Evolutionary conservation across 1,140 invertebrate genomes (phyloP).

Genomic region (Rhynchophorus ferrugineus): DNA sequence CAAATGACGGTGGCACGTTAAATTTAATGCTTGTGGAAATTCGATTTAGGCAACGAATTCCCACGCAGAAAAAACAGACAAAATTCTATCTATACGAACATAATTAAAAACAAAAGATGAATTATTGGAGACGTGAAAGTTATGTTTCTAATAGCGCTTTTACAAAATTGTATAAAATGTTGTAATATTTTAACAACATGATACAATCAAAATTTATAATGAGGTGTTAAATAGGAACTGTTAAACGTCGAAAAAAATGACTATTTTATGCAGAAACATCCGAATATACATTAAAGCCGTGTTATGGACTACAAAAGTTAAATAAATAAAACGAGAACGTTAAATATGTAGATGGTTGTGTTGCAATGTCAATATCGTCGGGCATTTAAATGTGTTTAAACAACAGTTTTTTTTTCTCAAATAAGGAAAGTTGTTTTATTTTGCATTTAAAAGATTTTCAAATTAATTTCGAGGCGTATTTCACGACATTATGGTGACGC

Average conservation of each 20-base stretch:
- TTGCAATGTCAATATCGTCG: neutral
- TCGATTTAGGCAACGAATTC: no score
- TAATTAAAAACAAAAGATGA: neutral
- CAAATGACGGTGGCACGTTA: no score
- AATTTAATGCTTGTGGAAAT: no score
- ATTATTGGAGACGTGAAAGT: neutral
- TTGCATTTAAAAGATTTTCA: neutral
- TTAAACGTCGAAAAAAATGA: neutral
- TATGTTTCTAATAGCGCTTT: neutral
- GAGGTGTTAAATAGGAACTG: slow-evolving; percentile 4
- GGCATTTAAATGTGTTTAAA: neutral
- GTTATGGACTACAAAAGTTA: neutral
- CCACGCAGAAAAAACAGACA: no score
- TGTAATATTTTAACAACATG: slow-evolving; percentile 2
- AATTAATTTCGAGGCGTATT: no score
- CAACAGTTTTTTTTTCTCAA: neutral
- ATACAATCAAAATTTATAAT: slow-evolving; percentile 6
- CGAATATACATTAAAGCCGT: neutral
- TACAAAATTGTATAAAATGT: neutral
- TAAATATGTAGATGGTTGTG: neutral
- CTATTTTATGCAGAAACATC: slow-evolving; percentile 5
- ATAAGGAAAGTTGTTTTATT: neutral
- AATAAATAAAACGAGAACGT: neutral
- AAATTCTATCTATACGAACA: no score
- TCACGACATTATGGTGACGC: neutral